Evolutionary conservation across 2,888 invertebrate genomes (phyloP), one percentile per base, ranked within the genome.

Genomic region (Gordius sp.): DNA sequence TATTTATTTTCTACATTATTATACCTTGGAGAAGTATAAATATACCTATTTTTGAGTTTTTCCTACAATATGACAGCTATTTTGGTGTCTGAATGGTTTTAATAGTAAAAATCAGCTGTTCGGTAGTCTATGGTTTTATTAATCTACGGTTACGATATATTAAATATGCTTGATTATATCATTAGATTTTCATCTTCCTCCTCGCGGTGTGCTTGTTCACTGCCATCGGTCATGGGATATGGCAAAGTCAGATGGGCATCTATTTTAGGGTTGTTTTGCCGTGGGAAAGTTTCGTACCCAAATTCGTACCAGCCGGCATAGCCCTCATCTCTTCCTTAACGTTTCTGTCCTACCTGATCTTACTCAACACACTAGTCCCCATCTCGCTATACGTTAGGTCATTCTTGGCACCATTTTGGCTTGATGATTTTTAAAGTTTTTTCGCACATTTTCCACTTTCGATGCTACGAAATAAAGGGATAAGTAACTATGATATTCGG

Each of bases 301-400:
- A 41, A 2, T 16, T 25, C 53, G 59, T 60, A 24, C 59, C 58
- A 18, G 62, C 61, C 28, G 68, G 68, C 18, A 66, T 71, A 41
- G 64, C 84, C 62, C 81, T 89, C 64, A 91, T 89, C 66, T 85
- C 91, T 62, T 76, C 89, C 64, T 78, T 97, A 63, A 85, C 89
- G 63, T 97, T 97, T 77, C 89, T 97, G 76, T 93, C 93, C 39
- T 97, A 97, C 73, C 85, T 89, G 67, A 97, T 97, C 71, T 85
- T 97, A 65, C 78, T 97, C 72, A 97, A 97, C 76, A 97, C 93
- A 66, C 89, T 93, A 67, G 93, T 97, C 76, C 93, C 93, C 73
- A 97, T 97, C 71, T 93, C 91, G 65, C 78, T 97, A 62, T 93
- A 97, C 74, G 91, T 93, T 67, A 89, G 78, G 89, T 81, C n/a